Conservation (phyloP, 2,797 vertebrate genomes). For the Microctenopoma steveboyesi region DNA sequence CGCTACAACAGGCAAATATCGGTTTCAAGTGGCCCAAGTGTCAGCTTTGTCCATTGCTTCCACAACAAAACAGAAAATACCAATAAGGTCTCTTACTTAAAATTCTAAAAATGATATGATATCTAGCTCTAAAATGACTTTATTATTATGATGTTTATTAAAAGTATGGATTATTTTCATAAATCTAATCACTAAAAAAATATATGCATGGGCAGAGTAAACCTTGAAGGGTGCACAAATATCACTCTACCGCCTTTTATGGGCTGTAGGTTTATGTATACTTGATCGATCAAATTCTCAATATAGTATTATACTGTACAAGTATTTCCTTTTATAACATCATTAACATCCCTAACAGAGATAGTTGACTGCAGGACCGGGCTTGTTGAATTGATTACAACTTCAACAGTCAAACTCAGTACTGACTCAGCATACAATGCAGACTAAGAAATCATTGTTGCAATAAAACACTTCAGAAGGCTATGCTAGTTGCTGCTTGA, state of each 20-base stretch:
- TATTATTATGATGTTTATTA: too few species aligned
- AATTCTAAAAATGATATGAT: too few species aligned
- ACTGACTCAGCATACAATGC: too few species aligned
- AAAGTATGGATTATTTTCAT: conserved; percentile 19
- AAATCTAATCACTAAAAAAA: not conserved
- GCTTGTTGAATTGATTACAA: too few species aligned
- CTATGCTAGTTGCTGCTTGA: too few species aligned
- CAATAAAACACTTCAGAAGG: too few species aligned
- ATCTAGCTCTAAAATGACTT: not conserved
- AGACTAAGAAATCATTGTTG: too few species aligned
- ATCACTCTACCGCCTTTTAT: not conserved
- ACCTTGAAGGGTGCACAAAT: not conserved
- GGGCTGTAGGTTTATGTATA: not conserved
- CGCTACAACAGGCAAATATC: conserved; percentile 28
- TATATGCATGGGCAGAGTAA: not conserved
- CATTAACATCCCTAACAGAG: too few species aligned
- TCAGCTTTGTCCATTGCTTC: conserved; percentile 24
- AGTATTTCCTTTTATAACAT: too few species aligned
- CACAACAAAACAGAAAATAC: conserved; percentile 22
- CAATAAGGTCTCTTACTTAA: conserved; percentile 12
- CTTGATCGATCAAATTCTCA: not conserved
- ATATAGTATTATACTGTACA: too few species aligned
- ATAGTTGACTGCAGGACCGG: too few species aligned
- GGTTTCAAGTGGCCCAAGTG: conserved; percentile 34
- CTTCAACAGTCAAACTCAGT: too few species aligned